A percentile compares a stretch with the other conserved stretches of the same genome.
These are phyloP conservation scores for Drosophila macrothrix DNA, from an alignment of 2,888 invertebrate genomes.

Conservation along the genomic window DNA sequence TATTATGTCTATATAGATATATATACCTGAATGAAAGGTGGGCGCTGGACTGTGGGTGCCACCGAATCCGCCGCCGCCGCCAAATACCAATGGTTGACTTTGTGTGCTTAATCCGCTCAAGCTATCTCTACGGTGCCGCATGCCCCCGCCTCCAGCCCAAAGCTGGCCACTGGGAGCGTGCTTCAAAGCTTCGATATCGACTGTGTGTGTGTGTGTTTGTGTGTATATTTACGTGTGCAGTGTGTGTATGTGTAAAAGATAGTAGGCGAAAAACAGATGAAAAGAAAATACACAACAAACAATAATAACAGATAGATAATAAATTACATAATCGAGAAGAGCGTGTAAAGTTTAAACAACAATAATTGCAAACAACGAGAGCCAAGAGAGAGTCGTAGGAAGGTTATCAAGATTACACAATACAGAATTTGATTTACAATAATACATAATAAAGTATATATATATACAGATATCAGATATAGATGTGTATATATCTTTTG, in stretches of 20 bases:
- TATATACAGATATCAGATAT: conserved; percentile 3
- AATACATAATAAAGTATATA: conserved; percentile 21
- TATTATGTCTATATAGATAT: not conserved
- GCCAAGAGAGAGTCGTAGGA: conserved; percentile 19
- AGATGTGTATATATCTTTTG: not conserved
- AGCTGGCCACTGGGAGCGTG: conserved; percentile 85
- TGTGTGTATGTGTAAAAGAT: conserved; percentile 45
- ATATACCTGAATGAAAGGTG: conserved; percentile 85
- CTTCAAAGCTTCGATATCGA: conserved; percentile 87
- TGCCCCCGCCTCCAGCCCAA: conserved; percentile 83
- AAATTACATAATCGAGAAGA: conserved; percentile 41
- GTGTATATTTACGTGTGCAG: conserved; percentile 56
- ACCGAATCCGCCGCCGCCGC: conserved; percentile 85
- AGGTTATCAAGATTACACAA: conserved; percentile 4
- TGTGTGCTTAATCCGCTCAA: conserved; percentile 86
- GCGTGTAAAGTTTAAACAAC: conserved; percentile 32
- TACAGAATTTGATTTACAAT: conserved; percentile 24
- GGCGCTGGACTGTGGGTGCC: conserved; percentile 85
- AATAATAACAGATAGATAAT: conserved; percentile 28
- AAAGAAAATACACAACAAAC: conserved; percentile 59
- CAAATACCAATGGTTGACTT: conserved; percentile 85
- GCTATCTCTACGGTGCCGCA: conserved; percentile 86
- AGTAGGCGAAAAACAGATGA: conserved; percentile 53
- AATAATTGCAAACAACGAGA: conserved; percentile 34
- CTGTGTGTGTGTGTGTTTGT: conserved; percentile 76